These are phyloP conservation scores for Aleiodes alternator DNA, from an alignment of 2,888 invertebrate genomes.

Conservation along the genomic window DNA sequence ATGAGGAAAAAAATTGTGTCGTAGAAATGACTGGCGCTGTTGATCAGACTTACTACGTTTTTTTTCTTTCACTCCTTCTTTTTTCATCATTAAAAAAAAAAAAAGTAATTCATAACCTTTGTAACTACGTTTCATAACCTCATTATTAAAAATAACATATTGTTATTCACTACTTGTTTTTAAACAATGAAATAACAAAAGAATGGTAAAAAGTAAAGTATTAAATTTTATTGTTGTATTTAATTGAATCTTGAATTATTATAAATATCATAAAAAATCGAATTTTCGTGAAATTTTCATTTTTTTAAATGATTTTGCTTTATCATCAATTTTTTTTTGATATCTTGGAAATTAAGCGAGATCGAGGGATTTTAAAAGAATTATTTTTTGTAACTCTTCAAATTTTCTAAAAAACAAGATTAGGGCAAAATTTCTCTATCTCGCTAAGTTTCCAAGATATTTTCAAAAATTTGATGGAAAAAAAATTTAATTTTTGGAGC, in stretches of 20 bases:
- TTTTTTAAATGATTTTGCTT: not conserved
- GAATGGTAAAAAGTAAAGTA: not conserved
- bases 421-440: no score
- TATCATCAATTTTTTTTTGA: not conserved
- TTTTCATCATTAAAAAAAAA: conserved; percentile 29
- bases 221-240: not conserved
- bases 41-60: not conserved
- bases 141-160: conserved; percentile 65
- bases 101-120: conserved; percentile 53
- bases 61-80: no score
- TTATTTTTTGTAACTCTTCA: no score
- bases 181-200: conserved; percentile 18
- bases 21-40: no score
- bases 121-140: conserved; percentile 61
- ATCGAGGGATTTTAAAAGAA: no score
- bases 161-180: conserved; percentile 52
- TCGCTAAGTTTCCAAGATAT: no score
- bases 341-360: no score
- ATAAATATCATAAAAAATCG: not conserved
- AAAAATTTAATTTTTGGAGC: no score
- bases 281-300: no score
- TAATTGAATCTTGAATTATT: not conserved
- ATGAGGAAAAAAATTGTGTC: no score
- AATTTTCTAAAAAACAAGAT: no score
- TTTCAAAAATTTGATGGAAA: no score